phyloP scores from a whole-genome alignment of 1,140 invertebrate genomes.

The Harpegnathos saltator region DNA sequence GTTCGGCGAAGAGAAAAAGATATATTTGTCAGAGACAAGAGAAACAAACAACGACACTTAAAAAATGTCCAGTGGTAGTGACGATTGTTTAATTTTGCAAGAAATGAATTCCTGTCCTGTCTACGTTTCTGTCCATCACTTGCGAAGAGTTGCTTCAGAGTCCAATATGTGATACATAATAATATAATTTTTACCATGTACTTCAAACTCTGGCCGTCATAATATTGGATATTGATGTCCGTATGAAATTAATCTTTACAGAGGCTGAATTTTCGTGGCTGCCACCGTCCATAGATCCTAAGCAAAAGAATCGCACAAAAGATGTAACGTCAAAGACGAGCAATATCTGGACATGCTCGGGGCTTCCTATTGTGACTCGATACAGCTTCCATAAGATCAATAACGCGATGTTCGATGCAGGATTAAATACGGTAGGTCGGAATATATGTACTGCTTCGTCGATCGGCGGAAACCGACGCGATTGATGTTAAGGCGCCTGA shows the following conservation, averaged over 20 bases:
- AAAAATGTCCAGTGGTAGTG: neutral
- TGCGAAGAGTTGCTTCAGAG: neutral
- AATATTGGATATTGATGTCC: neutral
- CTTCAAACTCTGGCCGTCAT: neutral
- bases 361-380: constrained; percentile 81
- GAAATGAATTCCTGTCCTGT: neutral
- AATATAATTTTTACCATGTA: neutral
- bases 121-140: neutral
- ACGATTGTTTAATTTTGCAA: neutral
- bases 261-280: constrained; percentile 66
- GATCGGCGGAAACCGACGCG: neutral
- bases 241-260: constrained; percentile 42
- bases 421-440: neutral
- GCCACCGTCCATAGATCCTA: constrained; percentile 52
- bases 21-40: neutral
- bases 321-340: constrained; percentile 70
- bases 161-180: too few species aligned
- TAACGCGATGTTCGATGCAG: constrained; percentile 63
- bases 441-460: neutral
- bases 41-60: neutral
- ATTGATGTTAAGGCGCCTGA: neutral
- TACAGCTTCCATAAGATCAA: constrained; percentile 81
- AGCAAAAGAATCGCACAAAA: constrained; percentile 71
- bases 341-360: constrained; percentile 79
- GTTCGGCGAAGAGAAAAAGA: neutral